Base-by-base conservation (phyloP, 2,888 invertebrate genomes). In the Drosophila kambysellisi region DNA sequence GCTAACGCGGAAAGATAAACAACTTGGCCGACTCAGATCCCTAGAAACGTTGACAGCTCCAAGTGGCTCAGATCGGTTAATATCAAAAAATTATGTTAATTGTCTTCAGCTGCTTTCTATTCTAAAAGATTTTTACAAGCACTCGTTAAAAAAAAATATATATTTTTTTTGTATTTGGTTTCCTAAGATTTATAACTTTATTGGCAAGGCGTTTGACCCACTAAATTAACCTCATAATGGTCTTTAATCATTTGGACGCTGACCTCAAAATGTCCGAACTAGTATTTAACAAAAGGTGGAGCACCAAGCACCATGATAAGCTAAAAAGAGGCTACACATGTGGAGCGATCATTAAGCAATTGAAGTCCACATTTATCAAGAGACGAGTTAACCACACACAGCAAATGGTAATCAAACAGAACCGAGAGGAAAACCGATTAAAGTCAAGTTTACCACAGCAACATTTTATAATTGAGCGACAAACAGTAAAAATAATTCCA, bases 1-100 rank as follows among this genome's bases (percentile, higher is more conserved):
- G 65, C 58, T 61, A 70, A 71, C 62, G 56, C 61, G 4, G 29
- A 39, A 17, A 54, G 25, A 46, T 30, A 41, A 46, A 48, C 32
- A 53, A 57, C 30, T 60, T 51, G 41, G 60, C 63, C 64, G 70
- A 62, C 67, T 51, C 25, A 52, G 60, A 56, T 75, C 71, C 65
- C 68, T 58, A 52, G 29, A 60, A 50, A 41, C 56, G 65, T 35
- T 77, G 80, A 80, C 80, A 80, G 80, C 64, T 63, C 52, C 43
- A 68, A 80, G 80, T 77, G 77, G 58, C 29, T 63, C 29, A 39
- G 48, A 56, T 77, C 50, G 62, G 63, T 61, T 67, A 60, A 70
- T 69, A 70, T 75, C 58, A 74, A 67, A 67, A 76, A 64, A 69
- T 79, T 85, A 88, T 85, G 85, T 82, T 81, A 81, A 82, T 88